Conservation (phyloP, 2,113 vertebrate genomes). For the Poeciliopsis turrubarensis region DNA sequence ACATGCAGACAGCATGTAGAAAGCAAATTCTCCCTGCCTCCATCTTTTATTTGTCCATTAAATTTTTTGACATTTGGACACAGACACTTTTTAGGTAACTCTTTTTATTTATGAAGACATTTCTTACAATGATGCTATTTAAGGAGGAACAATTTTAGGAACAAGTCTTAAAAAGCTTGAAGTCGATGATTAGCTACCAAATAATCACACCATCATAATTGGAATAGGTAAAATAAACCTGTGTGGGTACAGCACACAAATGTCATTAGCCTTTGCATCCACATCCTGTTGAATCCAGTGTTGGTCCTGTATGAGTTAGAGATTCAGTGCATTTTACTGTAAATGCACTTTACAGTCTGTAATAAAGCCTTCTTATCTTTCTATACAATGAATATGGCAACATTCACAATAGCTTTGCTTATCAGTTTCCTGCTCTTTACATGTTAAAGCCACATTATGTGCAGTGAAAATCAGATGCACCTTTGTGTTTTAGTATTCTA, state of each 20-base stretch:
- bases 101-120: not conserved
- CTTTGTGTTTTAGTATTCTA: constrained; percentile 19
- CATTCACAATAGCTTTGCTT: not conserved
- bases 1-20: not conserved
- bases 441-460: not conserved
- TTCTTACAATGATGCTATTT: not conserved
- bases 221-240: no score
- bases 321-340: not conserved
- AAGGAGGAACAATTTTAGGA: no score
- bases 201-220: no score
- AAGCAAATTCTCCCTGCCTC: not conserved
- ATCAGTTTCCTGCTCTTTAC: constrained; percentile 2
- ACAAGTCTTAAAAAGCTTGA: no score
- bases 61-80: not conserved
- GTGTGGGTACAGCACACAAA: not conserved
- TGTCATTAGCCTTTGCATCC: not conserved
- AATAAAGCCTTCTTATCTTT: no score
- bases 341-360: no score
- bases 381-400: no score
- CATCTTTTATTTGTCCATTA: not conserved
- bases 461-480: constrained; percentile 13
- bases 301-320: not conserved
- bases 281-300: not conserved
- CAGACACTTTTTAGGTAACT: not conserved
- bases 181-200: no score